Conservation (phyloP, 2,888 invertebrate species). For the Synergus japonicus region DNA sequence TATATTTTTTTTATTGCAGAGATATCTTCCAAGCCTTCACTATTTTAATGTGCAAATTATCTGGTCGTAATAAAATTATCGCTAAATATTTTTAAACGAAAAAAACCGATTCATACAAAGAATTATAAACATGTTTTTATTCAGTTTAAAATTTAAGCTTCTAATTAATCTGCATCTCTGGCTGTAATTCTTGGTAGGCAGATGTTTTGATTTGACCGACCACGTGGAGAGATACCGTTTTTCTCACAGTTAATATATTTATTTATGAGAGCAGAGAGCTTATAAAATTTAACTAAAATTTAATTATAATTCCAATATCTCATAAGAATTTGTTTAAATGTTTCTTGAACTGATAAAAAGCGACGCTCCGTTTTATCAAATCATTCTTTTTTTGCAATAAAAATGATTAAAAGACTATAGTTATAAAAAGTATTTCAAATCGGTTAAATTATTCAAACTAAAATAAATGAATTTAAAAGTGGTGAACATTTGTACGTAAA, state of each 20-base stretch:
- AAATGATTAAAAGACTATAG: neutral
- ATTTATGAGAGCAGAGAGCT: neutral
- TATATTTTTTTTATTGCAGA: neutral
- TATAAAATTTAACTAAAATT: conserved; percentile 7
- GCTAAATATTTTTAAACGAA: neutral
- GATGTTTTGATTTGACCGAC: conserved; percentile 32
- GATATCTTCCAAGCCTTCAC: neutral
- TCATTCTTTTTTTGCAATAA: neutral
- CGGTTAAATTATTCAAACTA: neutral
- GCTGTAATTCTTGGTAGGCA: conserved; percentile 17
- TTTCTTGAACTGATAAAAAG: neutral
- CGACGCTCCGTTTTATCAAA: neutral
- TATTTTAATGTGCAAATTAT: conserved; percentile 1
- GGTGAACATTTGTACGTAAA: too few relatives aligned
- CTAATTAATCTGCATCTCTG: conserved; percentile 17
- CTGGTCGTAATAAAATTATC: neutral
- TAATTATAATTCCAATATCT: too few relatives aligned
- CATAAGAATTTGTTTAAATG: too few relatives aligned
- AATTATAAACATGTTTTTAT: neutral
- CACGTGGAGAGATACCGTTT: conserved; percentile 23
- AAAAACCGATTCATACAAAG: neutral
- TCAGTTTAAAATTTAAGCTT: neutral
- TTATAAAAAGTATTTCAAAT: neutral
- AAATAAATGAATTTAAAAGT: neutral
- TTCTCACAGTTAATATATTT: conserved; percentile 25